Base-by-base conservation (phyloP, 92 coral and sea anemone genomes). In the Actinernus sp. region DNA sequence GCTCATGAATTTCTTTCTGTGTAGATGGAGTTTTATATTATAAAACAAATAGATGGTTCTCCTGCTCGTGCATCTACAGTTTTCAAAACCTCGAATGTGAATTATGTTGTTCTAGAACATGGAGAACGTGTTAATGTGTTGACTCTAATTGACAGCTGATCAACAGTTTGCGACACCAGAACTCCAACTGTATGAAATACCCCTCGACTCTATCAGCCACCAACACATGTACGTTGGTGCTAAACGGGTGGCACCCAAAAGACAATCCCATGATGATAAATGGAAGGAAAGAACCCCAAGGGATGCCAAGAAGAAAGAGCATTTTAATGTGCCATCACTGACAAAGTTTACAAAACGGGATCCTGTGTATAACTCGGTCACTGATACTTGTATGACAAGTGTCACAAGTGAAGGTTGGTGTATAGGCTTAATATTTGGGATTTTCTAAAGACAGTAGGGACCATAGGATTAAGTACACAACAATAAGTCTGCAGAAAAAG, bases 131-230 rank as follows among this genome's bases (percentile, higher is more conserved):
- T n/a, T n/a, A n/a, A n/a, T n/a, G n/a, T n/a, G n/a, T n/a, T n/a
- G n/a, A n/a, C 10, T 18, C 19, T 53, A 7, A 19, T 61, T 73
- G 31, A 0, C 51, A 82, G 89, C 78, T 52, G 81, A 84, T 18
- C 86, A 71, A 21, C 92, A 86, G 44, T 49, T 70, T 26, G 85
- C 77, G 49, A 71, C 81, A 53, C 71, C 92, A 29, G 98, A 89
- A 39, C 88, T 85, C 12, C 96, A 93, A 63, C 76, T 78, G 20
- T 93, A 93, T 56, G 98, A 93, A 68, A 93, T 93, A 47, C 98
- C 98, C 14, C 85, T 93, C 1, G 98, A 93, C 73, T 93, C 98
- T 7, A 53, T 84, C 6, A 70, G 78, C 2, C 79, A 87, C n/a
- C 91, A 84, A 51, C 68, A 82, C 13, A 75, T 89, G 7, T 82